Evolutionary conservation across 1,140 invertebrate genomes (phyloP).

Genomic region (Cydia amplana): DNA sequence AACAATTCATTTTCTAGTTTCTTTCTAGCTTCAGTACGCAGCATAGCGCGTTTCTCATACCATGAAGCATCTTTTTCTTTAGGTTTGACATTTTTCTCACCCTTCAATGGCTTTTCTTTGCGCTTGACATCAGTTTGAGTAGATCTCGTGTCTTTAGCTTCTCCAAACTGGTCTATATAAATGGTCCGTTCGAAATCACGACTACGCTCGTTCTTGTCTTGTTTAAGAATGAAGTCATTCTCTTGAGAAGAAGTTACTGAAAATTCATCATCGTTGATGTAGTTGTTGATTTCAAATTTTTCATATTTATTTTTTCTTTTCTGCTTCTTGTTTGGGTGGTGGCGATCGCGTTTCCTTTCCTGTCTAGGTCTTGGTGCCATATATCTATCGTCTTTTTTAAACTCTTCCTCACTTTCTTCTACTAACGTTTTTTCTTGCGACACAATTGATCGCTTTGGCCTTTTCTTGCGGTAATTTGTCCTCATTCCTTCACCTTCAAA

Average conservation of each 20-base stretch:
- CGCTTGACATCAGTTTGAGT: conserved; percentile 13
- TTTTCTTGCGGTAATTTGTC: conserved; percentile 45
- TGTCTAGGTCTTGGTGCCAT: conserved; percentile 51
- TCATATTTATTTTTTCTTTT: conserved; percentile 68
- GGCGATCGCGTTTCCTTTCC: conserved; percentile 57
- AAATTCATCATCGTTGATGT: conserved; percentile 62
- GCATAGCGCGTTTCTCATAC: conserved; percentile 60
- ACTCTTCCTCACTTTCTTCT: conserved; percentile 53
- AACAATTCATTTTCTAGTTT: conserved; percentile 61
- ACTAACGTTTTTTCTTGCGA: conserved; percentile 36
- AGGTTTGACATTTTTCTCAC: conserved; percentile 27
- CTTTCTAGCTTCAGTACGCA: conserved; percentile 60
- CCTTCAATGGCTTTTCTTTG: not conserved
- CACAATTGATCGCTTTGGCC: conserved; percentile 43
- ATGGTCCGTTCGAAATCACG: conserved; percentile 40
- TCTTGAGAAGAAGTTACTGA: conserved; percentile 51
- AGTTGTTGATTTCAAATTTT: conserved; percentile 69
- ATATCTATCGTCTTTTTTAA: conserved; percentile 69
- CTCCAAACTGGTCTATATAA: conserved; percentile 40
- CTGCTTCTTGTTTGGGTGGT: conserved; percentile 63
- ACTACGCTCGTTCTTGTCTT: conserved; percentile 36
- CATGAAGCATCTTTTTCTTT: conserved; percentile 50
- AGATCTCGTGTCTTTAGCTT: conserved; percentile 23
- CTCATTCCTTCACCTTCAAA: conserved; percentile 38
- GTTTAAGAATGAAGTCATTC: conserved; percentile 40